Conservation (phyloP, 2,797 vertebrate species). For the Taeniopygia guttata region DNA sequence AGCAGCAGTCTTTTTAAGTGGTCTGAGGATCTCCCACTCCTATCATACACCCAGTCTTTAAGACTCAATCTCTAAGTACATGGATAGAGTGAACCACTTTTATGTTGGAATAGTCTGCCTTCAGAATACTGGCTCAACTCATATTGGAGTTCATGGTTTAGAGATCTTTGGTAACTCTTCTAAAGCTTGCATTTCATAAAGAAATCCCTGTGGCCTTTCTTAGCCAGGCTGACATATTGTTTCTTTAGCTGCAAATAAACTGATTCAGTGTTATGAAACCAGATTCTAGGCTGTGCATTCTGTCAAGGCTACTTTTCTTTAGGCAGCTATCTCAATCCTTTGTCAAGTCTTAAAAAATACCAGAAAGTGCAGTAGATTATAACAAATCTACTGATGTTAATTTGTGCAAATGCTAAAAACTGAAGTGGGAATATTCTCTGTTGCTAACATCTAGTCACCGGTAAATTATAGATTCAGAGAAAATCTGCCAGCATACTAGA, state of each 20-base stretch:
- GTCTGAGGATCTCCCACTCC: not conserved
- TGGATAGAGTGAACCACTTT: not conserved
- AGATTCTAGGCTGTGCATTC: constrained; percentile 27
- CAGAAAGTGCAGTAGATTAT: not conserved
- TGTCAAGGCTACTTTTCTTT: constrained; percentile 23
- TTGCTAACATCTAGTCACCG: not conserved
- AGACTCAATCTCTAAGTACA: not conserved
- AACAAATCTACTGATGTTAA: not conserved
- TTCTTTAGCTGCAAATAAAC: constrained; percentile 67
- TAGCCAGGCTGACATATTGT: constrained; percentile 53
- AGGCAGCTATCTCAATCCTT: not conserved
- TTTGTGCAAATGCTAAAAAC: not conserved
- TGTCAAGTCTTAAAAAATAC: not conserved
- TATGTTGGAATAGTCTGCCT: constrained; percentile 9
- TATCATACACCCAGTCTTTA: not conserved
- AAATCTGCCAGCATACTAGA: not conserved
- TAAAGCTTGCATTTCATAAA: constrained; percentile 46
- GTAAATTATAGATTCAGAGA: not conserved
- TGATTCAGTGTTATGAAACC: not conserved
- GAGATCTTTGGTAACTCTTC: constrained; percentile 24
- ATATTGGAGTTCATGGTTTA: constrained; percentile 38
- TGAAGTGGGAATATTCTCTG: not conserved
- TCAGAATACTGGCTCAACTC: constrained; percentile 36
- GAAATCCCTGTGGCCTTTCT: constrained; percentile 51
- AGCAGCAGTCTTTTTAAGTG: not conserved